phyloP scores from a whole-genome alignment of 2,797 vertebrate genomes.

The Lithobates pipiens region DNA sequence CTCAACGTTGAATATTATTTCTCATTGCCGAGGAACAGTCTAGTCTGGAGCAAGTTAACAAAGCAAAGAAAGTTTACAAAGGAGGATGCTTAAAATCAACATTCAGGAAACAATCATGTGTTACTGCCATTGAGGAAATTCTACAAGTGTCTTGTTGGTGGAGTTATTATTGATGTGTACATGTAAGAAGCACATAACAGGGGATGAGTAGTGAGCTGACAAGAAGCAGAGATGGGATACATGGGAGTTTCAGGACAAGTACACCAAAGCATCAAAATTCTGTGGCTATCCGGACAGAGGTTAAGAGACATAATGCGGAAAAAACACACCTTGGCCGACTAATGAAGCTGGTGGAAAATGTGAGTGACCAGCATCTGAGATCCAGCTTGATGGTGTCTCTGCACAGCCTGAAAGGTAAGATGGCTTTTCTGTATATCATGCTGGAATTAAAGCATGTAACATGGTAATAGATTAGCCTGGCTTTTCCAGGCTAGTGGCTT shows the following conservation, averaged over 20 bases:
- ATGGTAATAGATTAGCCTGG: too few species aligned
- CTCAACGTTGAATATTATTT: not conserved
- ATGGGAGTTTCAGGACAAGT: constrained; percentile 71
- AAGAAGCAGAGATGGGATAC: constrained; percentile 75
- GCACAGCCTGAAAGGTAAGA: constrained; percentile 83
- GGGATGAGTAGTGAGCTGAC: constrained; percentile 72
- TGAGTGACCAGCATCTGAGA: constrained; percentile 79
- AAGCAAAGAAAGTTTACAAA: not conserved
- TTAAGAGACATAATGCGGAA: constrained; percentile 81
- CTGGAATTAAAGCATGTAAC: not conserved
- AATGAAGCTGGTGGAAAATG: constrained; percentile 81
- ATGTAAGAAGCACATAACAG: constrained; percentile 65
- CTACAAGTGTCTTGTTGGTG: not conserved
- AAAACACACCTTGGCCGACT: constrained; percentile 81
- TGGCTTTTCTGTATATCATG: not conserved
- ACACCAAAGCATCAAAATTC: constrained; percentile 72
- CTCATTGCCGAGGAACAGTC: not conserved
- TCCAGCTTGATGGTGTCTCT: constrained; percentile 81
- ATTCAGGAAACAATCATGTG: not conserved
- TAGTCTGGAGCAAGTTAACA: not conserved
- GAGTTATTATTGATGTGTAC: constrained; percentile 20
- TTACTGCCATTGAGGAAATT: constrained; percentile 59
- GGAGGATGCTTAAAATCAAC: not conserved
- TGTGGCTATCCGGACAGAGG: constrained; percentile 83
- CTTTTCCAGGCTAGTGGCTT: too few species aligned